Evolutionary conservation across 1,140 invertebrate species (phyloP), one percentile per base, ranked within the genome.

Genomic region (Euwallacea fornicatus): DNA sequence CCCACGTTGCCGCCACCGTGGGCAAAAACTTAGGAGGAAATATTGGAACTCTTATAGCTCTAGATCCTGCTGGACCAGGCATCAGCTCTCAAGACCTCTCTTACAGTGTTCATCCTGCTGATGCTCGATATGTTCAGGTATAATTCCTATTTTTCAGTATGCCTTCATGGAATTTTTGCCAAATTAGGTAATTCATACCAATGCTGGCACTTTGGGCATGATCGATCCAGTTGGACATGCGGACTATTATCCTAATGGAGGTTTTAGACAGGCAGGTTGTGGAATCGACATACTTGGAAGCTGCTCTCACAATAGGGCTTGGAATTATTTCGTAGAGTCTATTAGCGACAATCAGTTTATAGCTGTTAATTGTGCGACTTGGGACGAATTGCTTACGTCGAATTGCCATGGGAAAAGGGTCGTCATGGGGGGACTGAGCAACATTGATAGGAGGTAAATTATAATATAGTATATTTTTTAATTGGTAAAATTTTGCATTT

Each of bases 241-340:
- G 0, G 93, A 95, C 78, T 94, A 93, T 78, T 95, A 91, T 83
- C 92, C 92, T 0, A 94, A 95, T 79, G 89, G 88, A 2, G 93
- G 93, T 2, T 83, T 80, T 10, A 82, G 84, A 0, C 92, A 94
- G 76, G 91, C 91, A 0, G 92, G 92, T 7, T 95, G 92, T 78
- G 67, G 53, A 50, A 15, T 64, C 8, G 60, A 73, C 53, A 3
- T 77, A 55, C 46, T 71, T 90, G 90, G 90, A 71, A 86, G 86
- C 10, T 92, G 91, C 81, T 90, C 90, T 74, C 91, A 93, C 80
- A 86, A 89, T 74, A 85, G 89, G 56, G 86, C 90, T 0, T 92
- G 90, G 90, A 83, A 87, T 66, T 86, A 87, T 61, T 93, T 89
- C 75, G 87, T 85, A 1, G 90, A 92, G 77, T 91, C 90, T 0